These are phyloP conservation scores for Scelioninae gen. 2 DNA, from an alignment of 2,888 invertebrate genomes.

Conservation along the genomic window DNA sequence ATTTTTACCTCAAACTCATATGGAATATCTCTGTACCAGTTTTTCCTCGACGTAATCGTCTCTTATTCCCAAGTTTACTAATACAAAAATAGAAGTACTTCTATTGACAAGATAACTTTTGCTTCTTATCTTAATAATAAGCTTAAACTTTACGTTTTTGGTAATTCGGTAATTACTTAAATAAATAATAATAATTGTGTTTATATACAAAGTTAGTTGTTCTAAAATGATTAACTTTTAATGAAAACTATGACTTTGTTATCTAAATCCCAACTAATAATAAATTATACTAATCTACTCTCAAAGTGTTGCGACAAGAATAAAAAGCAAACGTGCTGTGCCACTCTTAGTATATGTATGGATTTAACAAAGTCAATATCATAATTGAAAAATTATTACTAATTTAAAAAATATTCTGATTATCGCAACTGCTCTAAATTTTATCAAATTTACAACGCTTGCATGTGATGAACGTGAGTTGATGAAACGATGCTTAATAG, in stretches of 20 bases:
- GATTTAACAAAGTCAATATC: conserved; percentile 3
- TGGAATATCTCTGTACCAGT: conserved; percentile 86
- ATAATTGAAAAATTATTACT: conserved; percentile 1
- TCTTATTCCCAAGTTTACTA: conserved; percentile 69
- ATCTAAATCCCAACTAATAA: conserved; percentile 33
- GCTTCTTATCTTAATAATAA: conserved; percentile 13
- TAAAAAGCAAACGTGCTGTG: conserved; percentile 67
- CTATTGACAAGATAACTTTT: conserved; percentile 35
- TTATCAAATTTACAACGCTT: conserved; percentile 5
- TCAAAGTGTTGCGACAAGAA: conserved; percentile 49
- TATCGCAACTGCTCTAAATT: neutral
- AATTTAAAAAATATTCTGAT: neutral
- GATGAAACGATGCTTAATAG: conserved; percentile 11
- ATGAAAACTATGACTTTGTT: conserved; percentile 18
- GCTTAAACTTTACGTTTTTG: neutral
- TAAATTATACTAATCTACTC: conserved; percentile 35
- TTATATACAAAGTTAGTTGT: conserved; percentile 35
- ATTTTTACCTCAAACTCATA: conserved; percentile 84
- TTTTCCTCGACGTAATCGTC: conserved; percentile 75
- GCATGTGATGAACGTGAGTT: conserved; percentile 5
- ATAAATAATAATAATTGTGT: neutral
- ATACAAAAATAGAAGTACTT: conserved; percentile 66
- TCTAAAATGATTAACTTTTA: conserved; percentile 4
- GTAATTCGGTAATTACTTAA: neutral
- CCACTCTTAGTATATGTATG: conserved; percentile 53